Evolutionary conservation across 2,113 vertebrate genomes (phyloP).

Genomic region (Brachirus orientalis): DNA sequence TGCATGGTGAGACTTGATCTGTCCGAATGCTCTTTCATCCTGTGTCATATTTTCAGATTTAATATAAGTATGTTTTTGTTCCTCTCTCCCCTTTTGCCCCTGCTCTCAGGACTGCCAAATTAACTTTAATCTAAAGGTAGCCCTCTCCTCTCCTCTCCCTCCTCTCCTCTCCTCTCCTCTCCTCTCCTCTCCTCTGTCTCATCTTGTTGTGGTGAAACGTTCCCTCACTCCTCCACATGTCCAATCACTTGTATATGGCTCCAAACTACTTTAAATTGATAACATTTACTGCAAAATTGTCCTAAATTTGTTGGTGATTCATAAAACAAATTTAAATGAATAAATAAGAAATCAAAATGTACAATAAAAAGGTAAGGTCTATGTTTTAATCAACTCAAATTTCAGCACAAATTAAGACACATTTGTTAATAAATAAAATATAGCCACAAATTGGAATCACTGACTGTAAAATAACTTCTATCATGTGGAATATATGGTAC

Average conservation of each 20-base stretch:
- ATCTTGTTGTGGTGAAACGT: slow-evolving; percentile 27
- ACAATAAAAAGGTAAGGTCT: too few relatives aligned
- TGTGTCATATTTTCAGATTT: slow-evolving; percentile 63
- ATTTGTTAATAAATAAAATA: neutral
- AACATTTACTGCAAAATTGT: slow-evolving; percentile 67
- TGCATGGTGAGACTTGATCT: slow-evolving; percentile 61
- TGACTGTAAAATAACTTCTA: neutral
- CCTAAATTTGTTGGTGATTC: neutral
- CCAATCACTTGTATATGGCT: slow-evolving; percentile 58
- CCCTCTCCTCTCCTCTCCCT: slow-evolving; percentile 44
- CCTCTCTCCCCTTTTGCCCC: slow-evolving; percentile 68
- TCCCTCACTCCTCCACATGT: slow-evolving; percentile 32
- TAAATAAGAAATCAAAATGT: neutral
- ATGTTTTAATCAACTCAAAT: neutral
- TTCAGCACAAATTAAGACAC: neutral
- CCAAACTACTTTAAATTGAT: too few relatives aligned
- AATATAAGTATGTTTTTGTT: slow-evolving; percentile 74
- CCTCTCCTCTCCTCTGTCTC: neutral
- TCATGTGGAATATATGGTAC: neutral
- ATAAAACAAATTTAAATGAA: neutral
- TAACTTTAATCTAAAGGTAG: slow-evolving; percentile 85
- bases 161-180: neutral
- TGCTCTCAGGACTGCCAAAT: slow-evolving; percentile 82
- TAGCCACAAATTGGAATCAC: too few relatives aligned
- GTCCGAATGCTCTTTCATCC: slow-evolving; percentile 59